A percentile compares a stretch with the other conserved stretches of the same genome.
Evolutionary conservation across 1,140 invertebrate genomes (phyloP).

Genomic region (Drosophila varians): DNA sequence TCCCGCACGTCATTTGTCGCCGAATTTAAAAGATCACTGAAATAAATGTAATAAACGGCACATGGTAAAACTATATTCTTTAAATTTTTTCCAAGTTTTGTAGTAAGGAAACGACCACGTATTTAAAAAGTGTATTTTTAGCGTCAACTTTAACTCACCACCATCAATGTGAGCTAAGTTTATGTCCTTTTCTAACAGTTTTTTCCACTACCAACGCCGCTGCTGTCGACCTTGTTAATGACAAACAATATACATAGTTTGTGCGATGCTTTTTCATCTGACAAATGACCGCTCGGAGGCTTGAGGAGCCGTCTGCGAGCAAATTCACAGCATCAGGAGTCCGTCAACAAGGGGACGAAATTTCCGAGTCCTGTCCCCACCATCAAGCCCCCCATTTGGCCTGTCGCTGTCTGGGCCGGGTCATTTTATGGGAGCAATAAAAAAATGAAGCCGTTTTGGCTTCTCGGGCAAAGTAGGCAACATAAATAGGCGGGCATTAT

Average conservation of each 20-base stretch:
- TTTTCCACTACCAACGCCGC: conserved; percentile 22
- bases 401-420: conserved; percentile 15
- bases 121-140: not conserved
- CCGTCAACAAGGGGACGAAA: conserved; percentile 20
- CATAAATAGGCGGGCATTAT: conserved; percentile 64
- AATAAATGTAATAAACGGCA: too few relatives aligned
- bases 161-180: conserved; percentile 73
- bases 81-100: too few relatives aligned
- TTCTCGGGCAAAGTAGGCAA: conserved; percentile 16
- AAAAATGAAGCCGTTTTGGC: conserved; percentile 32
- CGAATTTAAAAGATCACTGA: conserved; percentile 4
- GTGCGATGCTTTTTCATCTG: conserved; percentile 64
- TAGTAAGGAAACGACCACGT: too few relatives aligned
- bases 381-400: conserved; percentile 12
- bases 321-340: conserved; percentile 64
- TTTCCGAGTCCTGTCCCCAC: not conserved
- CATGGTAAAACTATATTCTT: too few relatives aligned
- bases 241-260: conserved; percentile 80
- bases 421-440: conserved; percentile 43
- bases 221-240: conserved; percentile 70
- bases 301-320: conserved; percentile 32
- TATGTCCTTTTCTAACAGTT: conserved; percentile 24
- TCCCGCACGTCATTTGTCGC: not conserved
- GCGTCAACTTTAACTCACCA: conserved; percentile 54
- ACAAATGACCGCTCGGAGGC: conserved; percentile 56